Evolutionary conservation across 2,888 invertebrate genomes (phyloP), one percentile per base, ranked within the genome.

Genomic region (Galeopsomyia nigrocyanea): DNA sequence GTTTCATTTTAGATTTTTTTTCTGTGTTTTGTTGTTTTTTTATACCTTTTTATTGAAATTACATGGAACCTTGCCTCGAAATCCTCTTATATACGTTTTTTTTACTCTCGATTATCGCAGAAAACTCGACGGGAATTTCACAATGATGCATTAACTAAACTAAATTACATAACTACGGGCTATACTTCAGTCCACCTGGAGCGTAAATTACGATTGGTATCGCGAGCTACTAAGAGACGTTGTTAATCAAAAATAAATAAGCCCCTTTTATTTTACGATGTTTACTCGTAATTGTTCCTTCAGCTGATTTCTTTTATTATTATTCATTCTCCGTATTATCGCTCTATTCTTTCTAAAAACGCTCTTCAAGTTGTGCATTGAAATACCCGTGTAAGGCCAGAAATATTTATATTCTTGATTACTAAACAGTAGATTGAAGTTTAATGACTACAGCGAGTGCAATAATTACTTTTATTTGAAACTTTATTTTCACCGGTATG

Each of bases 211-310:
- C 64, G 53, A 73, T 72, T 70, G 68, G 72, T 72, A 74, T 68
- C 61, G 64, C 71, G 74, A 74, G 75, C 75, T 76, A 76, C 68
- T 71, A 74, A 76, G 56, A 39, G 66, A 62, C 71, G 61, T 63
- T 71, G 67, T 57, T 70, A 60, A 67, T 71, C 61, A 67, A 74
- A 73, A 78, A 79, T 79, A 78, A 79, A 78, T 78, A 77, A 78
- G 73, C 77, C 72, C 75, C 57, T 76, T 74, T 39, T 26, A 26
- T 5, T 26, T 75, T 73, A 50, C 26, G 53, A 63, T 67, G 22
- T 26, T 63, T 67, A 77, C 64, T 74, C 67, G 62, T 74, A 63
- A 74, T 70, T 58, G 67, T 63, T 69, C 69, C 31, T 73, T 66
- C 56, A 66, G 57, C 66, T 51, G 19, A 62, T 17, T 63, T 67